Conservation (phyloP, 2,888 invertebrate species). For the Anarsia innoxiella region DNA sequence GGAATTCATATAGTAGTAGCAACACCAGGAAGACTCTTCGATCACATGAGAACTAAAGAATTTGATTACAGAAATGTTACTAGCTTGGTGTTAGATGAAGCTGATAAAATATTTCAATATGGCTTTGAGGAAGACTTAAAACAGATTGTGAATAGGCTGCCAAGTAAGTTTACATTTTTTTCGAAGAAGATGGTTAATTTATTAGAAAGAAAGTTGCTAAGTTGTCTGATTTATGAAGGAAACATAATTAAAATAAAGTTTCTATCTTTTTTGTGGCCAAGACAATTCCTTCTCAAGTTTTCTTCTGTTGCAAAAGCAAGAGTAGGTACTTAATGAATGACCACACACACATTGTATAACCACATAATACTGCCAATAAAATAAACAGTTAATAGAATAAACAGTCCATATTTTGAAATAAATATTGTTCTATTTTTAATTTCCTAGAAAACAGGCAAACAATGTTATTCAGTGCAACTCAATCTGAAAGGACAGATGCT, state of each 20-base stretch:
- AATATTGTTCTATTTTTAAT: neutral
- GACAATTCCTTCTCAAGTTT: no score
- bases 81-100: slow-evolving; percentile 96
- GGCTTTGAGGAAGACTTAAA: slow-evolving; percentile 98
- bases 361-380: no score
- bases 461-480: slow-evolving; percentile 97
- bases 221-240: no score
- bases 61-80: slow-evolving; percentile 93
- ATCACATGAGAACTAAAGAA: slow-evolving; percentile 93
- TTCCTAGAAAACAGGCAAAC: slow-evolving; percentile 91
- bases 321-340: no score
- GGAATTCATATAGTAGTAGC: slow-evolving; percentile 94
- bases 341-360: no score
- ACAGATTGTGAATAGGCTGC: slow-evolving; percentile 91
- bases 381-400: neutral
- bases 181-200: no score
- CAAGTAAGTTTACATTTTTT: slow-evolving; percentile 80
- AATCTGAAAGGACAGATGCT: slow-evolving; percentile 92
- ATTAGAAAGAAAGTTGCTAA: no score
- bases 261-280: no score
- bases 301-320: no score
- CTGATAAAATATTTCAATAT: slow-evolving; percentile 96
- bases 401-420: neutral
- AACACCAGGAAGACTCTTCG: slow-evolving; percentile 94
- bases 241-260: no score